Conservation (phyloP, 1,140 invertebrate genomes). For the Heliconius eleuchia region DNA sequence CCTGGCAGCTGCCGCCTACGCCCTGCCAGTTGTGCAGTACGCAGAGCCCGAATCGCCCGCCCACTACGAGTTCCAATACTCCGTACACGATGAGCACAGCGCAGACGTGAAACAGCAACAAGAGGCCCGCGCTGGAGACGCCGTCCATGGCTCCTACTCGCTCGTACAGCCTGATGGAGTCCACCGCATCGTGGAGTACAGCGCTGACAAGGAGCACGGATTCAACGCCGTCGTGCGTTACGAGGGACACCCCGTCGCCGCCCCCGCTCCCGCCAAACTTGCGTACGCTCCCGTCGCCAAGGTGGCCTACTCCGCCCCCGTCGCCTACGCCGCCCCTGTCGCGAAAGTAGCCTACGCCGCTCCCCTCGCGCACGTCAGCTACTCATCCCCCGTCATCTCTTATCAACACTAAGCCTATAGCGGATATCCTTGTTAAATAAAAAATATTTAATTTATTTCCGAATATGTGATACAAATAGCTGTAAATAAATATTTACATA, state of each 20-base stretch:
- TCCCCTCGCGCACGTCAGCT: conserved; percentile 54
- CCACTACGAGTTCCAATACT: conserved; percentile 85
- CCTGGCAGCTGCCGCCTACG: conserved; percentile 56
- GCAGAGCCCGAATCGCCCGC: conserved; percentile 81
- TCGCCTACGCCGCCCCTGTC: conserved; percentile 46
- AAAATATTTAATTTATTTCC: conserved; percentile 49
- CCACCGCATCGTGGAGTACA: conserved; percentile 85
- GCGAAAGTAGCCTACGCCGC: conserved; percentile 49
- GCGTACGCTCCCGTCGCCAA: conserved; percentile 47
- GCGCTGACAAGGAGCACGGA: conserved; percentile 60
- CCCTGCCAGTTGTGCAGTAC: conserved; percentile 57
- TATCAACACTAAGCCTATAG: conserved; percentile 57
- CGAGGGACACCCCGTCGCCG: conserved; percentile 54
- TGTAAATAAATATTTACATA: conserved; percentile 24
- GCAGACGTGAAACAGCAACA: conserved; percentile 77
- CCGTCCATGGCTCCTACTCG: conserved; percentile 83
- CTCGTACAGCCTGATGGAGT: conserved; percentile 81
- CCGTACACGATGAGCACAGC: conserved; percentile 83
- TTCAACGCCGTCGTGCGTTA: conserved; percentile 67
- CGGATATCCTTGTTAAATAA: conserved; percentile 42
- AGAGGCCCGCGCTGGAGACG: conserved; percentile 79
- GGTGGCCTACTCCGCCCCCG: conserved; percentile 51
- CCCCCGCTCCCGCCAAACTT: conserved; percentile 49
- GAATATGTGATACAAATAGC: conserved; percentile 19
- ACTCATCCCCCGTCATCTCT: conserved; percentile 59